These are phyloP conservation scores for Lasiurus borealis DNA, from an alignment of 2,113 vertebrate species.

Conservation along the genomic window DNA sequence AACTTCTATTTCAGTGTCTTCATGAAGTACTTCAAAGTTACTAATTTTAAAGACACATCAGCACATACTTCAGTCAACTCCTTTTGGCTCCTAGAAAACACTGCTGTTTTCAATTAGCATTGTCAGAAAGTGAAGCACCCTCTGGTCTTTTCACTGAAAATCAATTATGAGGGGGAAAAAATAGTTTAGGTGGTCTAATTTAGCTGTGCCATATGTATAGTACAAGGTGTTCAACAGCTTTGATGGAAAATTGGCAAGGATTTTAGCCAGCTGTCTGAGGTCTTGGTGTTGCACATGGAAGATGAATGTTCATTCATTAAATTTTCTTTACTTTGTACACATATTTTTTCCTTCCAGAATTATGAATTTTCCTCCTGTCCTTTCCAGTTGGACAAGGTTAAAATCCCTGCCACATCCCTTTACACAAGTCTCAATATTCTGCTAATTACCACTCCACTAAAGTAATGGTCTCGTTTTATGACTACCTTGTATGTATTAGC, in stretches of 20 bases:
- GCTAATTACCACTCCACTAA: background rate
- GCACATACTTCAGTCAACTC: background rate
- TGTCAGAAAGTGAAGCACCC: slow-evolving; percentile 75
- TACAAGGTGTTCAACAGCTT: slow-evolving; percentile 72
- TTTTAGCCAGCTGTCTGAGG: slow-evolving; percentile 64
- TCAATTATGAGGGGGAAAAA: slow-evolving; percentile 68
- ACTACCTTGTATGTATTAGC: background rate
- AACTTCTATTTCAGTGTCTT: background rate
- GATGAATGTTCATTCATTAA: slow-evolving; percentile 59
- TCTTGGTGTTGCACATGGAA: slow-evolving; percentile 47
- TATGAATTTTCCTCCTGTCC: slow-evolving; percentile 23
- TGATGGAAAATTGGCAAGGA: slow-evolving; percentile 69
- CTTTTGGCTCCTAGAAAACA: slow-evolving; percentile 31
- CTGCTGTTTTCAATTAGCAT: slow-evolving; percentile 72
- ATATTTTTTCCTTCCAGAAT: slow-evolving; percentile 8
- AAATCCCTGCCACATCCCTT: slow-evolving; percentile 24
- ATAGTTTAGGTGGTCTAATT: slow-evolving; percentile 69
- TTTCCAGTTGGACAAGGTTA: slow-evolving; percentile 20
- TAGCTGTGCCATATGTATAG: slow-evolving; percentile 66
- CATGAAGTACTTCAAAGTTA: background rate
- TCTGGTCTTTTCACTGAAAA: slow-evolving; percentile 75
- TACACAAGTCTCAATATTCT: slow-evolving; percentile 18
- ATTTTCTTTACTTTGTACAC: slow-evolving; percentile 42
- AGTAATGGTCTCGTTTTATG: background rate
- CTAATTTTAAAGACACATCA: background rate